Base-by-base conservation (phyloP, 2,113 vertebrate species). In the Alaudala cheleensis region DNA sequence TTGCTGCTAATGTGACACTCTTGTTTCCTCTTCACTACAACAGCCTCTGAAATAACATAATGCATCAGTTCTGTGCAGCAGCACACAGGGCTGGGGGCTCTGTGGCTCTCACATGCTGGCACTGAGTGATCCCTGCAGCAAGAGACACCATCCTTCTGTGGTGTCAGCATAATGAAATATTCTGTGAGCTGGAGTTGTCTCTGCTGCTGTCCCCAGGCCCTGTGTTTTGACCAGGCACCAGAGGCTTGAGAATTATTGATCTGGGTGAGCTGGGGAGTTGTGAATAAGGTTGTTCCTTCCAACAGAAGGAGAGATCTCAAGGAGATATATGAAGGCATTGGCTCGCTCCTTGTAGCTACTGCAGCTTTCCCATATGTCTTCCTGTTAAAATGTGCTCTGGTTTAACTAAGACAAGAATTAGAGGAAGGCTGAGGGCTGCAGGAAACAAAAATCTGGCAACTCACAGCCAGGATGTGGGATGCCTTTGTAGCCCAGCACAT, bases 1-100 rank as follows among this genome's bases (percentile, higher is more conserved):
- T 90, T 53, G 74, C 34, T 81, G 93, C 70, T 94, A 81, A 93
- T 76, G 67, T 65, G 85, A 86, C 61, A 62, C 86, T 77, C 62
- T 72, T 77, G 58, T 54, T 93, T 96, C 92, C 87, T 85, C 60
- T 81, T 70, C 81, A 51, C 53, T 87, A 69, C 53, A 84, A 84
- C 61, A 70, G 18, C 62, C 49, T 69, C 88, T 29, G 86, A 77
- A 80, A 76, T 86, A 64, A 94, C 64, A 67, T 50, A 94, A 96
- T 69, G 56, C 61, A 56, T 49, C 69, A 22, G 72, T 74, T 93
- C 50, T 76, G 85, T 90, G 91, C 58, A 54, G 74, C 4, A 1
- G 74, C 83, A 95, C 92, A 88, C 0, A 3, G 64, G 73, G 39
- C 67, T 2, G 28, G 71, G 79, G 0, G 2, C 28, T 34, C 51